Conservation (phyloP, 2,888 invertebrate genomes). For the Eupithecia subumbrata region DNA sequence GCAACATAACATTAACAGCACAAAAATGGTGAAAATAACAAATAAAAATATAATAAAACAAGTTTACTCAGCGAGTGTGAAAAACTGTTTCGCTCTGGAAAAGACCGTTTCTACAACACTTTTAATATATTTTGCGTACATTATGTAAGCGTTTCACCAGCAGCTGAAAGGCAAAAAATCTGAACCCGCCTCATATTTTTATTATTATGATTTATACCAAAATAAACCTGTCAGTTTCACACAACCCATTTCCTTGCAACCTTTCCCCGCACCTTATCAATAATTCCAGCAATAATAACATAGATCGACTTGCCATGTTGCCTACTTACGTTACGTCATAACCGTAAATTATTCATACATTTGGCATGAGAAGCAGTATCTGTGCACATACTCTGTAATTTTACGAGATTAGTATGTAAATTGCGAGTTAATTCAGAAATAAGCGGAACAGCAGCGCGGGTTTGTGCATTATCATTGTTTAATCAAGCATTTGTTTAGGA, state of each 20-base stretch:
- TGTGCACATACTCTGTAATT: conserved; percentile 49
- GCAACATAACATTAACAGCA: neutral
- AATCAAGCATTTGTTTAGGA: conserved; percentile 42
- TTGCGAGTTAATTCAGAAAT: conserved; percentile 62
- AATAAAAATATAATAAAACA: neutral
- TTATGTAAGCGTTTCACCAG: conserved; percentile 5
- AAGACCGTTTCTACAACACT: conserved; percentile 9
- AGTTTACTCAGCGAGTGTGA: neutral
- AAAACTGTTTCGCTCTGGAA: conserved; percentile 4
- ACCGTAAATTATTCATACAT: conserved; percentile 41
- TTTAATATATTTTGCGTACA: conserved; percentile 14
- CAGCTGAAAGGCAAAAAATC: conserved; percentile 14
- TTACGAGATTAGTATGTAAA: conserved; percentile 62
- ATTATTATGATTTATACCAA: conserved; percentile 16
- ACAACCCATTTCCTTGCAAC: conserved; percentile 13
- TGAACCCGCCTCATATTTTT: conserved; percentile 12
- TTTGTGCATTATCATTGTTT: conserved; percentile 47
- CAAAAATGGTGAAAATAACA: neutral
- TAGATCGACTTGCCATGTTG: conserved; percentile 29
- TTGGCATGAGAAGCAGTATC: conserved; percentile 40
- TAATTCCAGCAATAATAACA: conserved; percentile 30
- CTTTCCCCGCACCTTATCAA: conserved; percentile 24
- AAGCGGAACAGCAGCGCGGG: conserved; percentile 47
- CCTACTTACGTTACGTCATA: conserved; percentile 26
- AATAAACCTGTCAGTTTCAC: conserved; percentile 27